Base-by-base conservation (phyloP, 2,113 vertebrate species). In the Henicopernis longicauda region DNA sequence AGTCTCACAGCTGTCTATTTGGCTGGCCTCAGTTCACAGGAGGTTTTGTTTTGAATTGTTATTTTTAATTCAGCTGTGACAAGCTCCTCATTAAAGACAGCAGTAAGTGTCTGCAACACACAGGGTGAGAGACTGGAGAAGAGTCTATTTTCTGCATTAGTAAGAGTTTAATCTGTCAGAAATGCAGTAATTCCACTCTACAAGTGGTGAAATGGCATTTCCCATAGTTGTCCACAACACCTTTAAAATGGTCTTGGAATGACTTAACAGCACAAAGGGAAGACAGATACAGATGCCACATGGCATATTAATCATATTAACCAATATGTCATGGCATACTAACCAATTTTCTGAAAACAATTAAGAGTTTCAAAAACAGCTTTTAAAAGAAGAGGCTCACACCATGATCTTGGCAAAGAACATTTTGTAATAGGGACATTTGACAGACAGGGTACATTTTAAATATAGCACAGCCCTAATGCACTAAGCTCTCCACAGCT, bases 41-140 rank as follows among this genome's bases (percentile, higher is more conserved):
- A 85, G 55, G 72, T 44, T 94, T 83, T 83, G 58, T 21, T 93
- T 36, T 25, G 27, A 90, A 47, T 14, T 73, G 80, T 78, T 89
- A 77, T 97, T 96, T 93, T 94, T 85, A 84, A 50, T 61, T 82
- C 52, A 49, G 59, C 69, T 74, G 50, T 58, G 82, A 85, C 74
- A 80, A 76, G 14, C 38, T 94, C 84, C 54, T 90, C 86, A 84
- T 78, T 80, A 81, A 97, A 92, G 89, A 31, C 2, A 85, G 58
- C 34, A 20, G 44, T 31, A 49, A 84, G 69, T 32, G 72, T 50
- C 50, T 86, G 31, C 36, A 67, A 26, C 38, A 34, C 47, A 36
- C 12, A 34, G 57, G 44, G 69, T 10, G 55, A 70, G 59, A 80
- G 69, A 54, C 74, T 55, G 23, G 32, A 74, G 54, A 81, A 74